Percentiles rank a stretch among this genome's conserved stretches.
Evolutionary conservation across 2,797 vertebrate species (phyloP).

Genomic region (Typhlichthys eigenmanni): DNA sequence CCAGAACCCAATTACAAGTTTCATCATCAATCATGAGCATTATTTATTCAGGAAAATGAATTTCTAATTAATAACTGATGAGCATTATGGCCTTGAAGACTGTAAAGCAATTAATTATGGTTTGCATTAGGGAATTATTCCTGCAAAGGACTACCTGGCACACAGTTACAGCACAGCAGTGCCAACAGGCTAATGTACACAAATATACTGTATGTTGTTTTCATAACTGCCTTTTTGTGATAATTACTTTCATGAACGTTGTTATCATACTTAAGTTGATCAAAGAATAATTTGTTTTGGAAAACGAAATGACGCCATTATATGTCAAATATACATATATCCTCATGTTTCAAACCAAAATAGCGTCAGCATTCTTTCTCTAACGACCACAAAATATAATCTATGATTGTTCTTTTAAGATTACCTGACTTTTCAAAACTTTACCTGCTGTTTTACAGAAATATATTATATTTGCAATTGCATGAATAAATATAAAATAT

Average conservation of each 20-base stretch:
- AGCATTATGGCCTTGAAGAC: conserved; percentile 98
- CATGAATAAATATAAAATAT: too few species aligned
- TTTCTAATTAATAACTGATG: conserved; percentile 99
- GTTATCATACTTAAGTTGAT: conserved; percentile 36
- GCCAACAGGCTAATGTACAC: conserved; percentile 79
- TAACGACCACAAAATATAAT: too few species aligned
- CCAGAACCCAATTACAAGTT: conserved; percentile 98
- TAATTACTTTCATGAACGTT: conserved; percentile 71
- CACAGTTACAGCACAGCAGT: conserved; percentile 79
- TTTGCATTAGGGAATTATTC: conserved; percentile 87
- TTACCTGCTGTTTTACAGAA: too few species aligned
- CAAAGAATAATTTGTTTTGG: conserved; percentile 20
- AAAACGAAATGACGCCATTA: not conserved
- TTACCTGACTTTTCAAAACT: too few species aligned
- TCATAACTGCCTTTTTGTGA: conserved; percentile 66
- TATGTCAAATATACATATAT: too few species aligned
- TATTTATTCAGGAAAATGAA: conserved; percentile 99
- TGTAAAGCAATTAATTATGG: conserved; percentile 96
- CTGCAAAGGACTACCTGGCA: conserved; percentile 81
- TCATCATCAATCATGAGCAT: conserved; percentile 99
- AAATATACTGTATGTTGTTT: conserved; percentile 68
- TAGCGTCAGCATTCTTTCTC: too few species aligned
- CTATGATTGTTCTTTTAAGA: too few species aligned
- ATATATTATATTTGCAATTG: too few species aligned
- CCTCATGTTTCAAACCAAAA: too few species aligned